These are phyloP conservation scores for Drosophila niveifrons DNA, from an alignment of 2,888 invertebrate species.

Conservation along the genomic window DNA sequence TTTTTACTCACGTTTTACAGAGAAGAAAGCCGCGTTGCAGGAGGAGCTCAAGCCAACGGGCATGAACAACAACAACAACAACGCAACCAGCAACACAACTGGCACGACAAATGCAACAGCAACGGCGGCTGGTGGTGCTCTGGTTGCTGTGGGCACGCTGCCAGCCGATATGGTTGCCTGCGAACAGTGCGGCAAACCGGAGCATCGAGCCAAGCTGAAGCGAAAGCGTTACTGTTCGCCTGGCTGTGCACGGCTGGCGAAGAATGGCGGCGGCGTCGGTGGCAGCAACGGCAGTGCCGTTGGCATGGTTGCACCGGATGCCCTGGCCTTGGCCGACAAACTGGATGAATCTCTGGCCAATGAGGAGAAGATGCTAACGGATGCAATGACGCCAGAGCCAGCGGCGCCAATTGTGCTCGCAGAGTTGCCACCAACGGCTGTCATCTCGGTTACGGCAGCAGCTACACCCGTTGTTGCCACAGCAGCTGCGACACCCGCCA, in stretches of 20 bases:
- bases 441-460: slow-evolving; percentile 3
- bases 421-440: slow-evolving; percentile 28
- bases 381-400: slow-evolving; percentile 38
- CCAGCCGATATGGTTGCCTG: slow-evolving; percentile 86
- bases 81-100: slow-evolving; percentile 4
- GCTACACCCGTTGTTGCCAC: slow-evolving; percentile 6
- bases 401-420: slow-evolving; percentile 11
- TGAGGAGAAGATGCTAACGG: slow-evolving; percentile 75
- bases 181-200: slow-evolving; percentile 90
- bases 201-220: slow-evolving; percentile 89
- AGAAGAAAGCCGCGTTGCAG: slow-evolving; percentile 82
- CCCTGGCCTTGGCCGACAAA: slow-evolving; percentile 64
- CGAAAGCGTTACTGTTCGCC: slow-evolving; percentile 92
- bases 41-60: slow-evolving; percentile 59
- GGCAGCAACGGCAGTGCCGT: slow-evolving; percentile 37
- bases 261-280: slow-evolving; percentile 75
- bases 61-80: slow-evolving; percentile 7
- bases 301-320: slow-evolving; percentile 56
- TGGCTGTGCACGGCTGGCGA: slow-evolving; percentile 87
- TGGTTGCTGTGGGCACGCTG: slow-evolving; percentile 44
- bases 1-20: slow-evolving; percentile 54
- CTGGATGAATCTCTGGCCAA: slow-evolving; percentile 70
- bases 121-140: slow-evolving; percentile 1
- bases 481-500: slow-evolving; percentile 21
- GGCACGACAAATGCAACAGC: slow-evolving; percentile 23